Percentiles rank a stretch among this genome's conserved stretches.
These are phyloP conservation scores for Macrophya alboannulata DNA, from an alignment of 2,888 invertebrate genomes.

Conservation along the genomic window DNA sequence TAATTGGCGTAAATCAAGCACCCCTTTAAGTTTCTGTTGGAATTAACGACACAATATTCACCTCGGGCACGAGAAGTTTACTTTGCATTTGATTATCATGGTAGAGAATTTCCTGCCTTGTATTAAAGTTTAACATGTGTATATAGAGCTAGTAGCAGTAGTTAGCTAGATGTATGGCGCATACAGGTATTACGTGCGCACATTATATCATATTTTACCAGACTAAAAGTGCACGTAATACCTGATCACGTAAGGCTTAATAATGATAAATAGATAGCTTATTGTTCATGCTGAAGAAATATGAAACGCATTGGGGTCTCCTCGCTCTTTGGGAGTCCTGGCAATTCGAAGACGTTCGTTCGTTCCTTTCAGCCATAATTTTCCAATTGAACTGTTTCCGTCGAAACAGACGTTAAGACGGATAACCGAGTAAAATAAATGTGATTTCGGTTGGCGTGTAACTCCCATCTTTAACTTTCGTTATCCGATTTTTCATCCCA, in stretches of 20 bases:
- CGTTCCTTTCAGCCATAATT: constrained; percentile 7
- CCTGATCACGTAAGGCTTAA: not conserved
- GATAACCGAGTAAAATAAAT: not conserved
- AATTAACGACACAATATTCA: constrained; percentile 20
- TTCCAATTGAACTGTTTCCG: not conserved
- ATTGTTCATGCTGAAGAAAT: not conserved
- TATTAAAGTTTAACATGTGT: constrained; percentile 10
- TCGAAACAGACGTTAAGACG: not conserved
- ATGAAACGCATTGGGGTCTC: not conserved
- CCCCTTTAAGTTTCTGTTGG: not conserved
- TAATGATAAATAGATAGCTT: not conserved
- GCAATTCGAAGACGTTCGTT: not conserved
- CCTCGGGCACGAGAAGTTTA: constrained; percentile 26
- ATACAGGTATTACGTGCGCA: no score
- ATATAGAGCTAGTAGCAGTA: not conserved
- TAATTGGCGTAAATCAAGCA: constrained; percentile 26
- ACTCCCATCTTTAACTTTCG: constrained; percentile 13
- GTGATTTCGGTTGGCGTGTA: not conserved
- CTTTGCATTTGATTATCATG: constrained; percentile 31
- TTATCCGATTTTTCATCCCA: not conserved
- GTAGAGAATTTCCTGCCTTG: constrained; percentile 14
- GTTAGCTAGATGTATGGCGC: not conserved
- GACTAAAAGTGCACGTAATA: constrained; percentile 1
- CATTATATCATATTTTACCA: not conserved
- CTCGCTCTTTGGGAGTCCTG: not conserved